Evolutionary conservation across 2,797 vertebrate species (phyloP), one percentile per base, ranked within the genome.

Genomic region (Streptopelia turtur): DNA sequence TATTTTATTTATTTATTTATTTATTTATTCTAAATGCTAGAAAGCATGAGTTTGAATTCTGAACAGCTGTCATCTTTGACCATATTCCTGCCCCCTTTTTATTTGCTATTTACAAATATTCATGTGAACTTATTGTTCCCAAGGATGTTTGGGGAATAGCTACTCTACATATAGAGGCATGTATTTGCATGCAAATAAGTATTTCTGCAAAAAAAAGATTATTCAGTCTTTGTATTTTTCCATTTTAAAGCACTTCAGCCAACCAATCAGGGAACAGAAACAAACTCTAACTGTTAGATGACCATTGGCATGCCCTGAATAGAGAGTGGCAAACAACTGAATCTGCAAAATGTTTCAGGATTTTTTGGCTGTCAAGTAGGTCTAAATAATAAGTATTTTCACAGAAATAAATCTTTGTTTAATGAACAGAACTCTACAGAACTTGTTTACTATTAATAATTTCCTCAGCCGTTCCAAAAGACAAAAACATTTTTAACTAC

Each of bases 31-130:
- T 68, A 59, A 31, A 39, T 78, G 22, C 13, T 81, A 22, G 30
- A 63, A 91, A 87, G 12, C 10, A 27, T 47, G 37, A 50, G 61
- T 89, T 64, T 74, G 39, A 74, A 81, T 88, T 86, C 63, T 53
- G 17, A 90, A 61, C n/a, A 63, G 14, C 27, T 89, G 50, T 81
- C 1, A 0, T 52, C 33, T 88, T 71, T 86, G 47, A 76, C 27
- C 41, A 69, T 31, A 65, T 72, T 93, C 61, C 39, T 87, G 16
- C 24, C 39, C 20, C 7, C 13, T 72, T 87, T 86, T 72, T 35
- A 37, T 83, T 88, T 76, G 11, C 18, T 90, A 11, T 86, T 95
- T 88, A 45, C 79, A 92, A 81, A 92, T 88, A 81, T 69, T 85
- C 30, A 47, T 43, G 23, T 75, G 47, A 85, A 71, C 2, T 56